phyloP scores from a whole-genome alignment of 35 echinoderm and acorn worm genomes.

The Antedon bifida region DNA sequence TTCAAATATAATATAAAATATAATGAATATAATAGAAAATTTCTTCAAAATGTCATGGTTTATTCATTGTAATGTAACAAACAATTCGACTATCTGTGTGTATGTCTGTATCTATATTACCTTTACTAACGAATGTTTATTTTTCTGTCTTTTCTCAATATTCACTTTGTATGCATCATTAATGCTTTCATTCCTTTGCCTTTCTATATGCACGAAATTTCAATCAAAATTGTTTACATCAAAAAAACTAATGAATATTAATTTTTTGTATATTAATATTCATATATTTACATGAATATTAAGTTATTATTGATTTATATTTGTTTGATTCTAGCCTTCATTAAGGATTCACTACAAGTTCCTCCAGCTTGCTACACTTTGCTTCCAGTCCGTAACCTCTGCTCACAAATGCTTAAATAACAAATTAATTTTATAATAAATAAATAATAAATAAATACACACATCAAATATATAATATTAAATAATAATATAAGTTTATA shows the following conservation, averaged over 20 bases:
- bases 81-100: background rate
- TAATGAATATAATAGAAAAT: background rate
- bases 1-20: background rate
- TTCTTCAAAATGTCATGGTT: background rate
- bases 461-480: background rate
- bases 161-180: too few relatives aligned
- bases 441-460: background rate
- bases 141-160: too few relatives aligned
- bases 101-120: background rate
- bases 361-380: background rate
- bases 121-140: too few relatives aligned
- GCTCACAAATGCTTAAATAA: background rate
- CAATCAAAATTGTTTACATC: background rate
- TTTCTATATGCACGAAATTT: background rate
- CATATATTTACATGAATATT: too few relatives aligned
- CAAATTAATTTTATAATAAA: too few relatives aligned
- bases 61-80: background rate
- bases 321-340: slow-evolving; percentile 1
- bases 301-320: background rate
- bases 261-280: too few relatives aligned
- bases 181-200: background rate
- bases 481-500: background rate
- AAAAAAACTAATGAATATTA: too few relatives aligned
- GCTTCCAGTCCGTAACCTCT: background rate
- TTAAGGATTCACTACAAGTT: background rate